These are phyloP conservation scores for Hymenopus coronatus DNA, from an alignment of 2,888 invertebrate species.

Conservation along the genomic window DNA sequence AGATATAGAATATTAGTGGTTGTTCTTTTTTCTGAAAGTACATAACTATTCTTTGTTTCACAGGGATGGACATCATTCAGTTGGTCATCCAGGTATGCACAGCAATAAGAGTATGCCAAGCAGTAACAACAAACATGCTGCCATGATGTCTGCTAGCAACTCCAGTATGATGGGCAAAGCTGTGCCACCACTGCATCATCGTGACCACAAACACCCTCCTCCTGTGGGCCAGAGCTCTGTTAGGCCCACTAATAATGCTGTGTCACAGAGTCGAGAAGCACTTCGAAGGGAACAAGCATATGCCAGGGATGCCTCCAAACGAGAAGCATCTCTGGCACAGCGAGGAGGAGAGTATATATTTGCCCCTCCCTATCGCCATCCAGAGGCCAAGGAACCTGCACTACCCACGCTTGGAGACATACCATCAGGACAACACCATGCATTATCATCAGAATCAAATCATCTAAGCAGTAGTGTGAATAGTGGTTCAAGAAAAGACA, in stretches of 20 bases:
- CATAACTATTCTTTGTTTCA: background rate
- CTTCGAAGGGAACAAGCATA: constrained; percentile 29
- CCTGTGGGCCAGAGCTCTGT: background rate
- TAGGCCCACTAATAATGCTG: background rate
- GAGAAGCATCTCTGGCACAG: constrained; percentile 9
- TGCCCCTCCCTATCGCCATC: constrained; percentile 4
- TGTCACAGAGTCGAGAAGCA: constrained; percentile 21
- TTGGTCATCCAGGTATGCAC: constrained; percentile 16
- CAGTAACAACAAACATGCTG: constrained; percentile 3
- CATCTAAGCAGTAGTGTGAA: constrained; percentile 3
- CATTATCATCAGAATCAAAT: background rate
- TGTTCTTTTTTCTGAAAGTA: background rate
- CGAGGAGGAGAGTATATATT: constrained; percentile 21
- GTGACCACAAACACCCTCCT: constrained; percentile 1
- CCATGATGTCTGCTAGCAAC: background rate
- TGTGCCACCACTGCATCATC: background rate
- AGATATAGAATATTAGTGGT: too few species aligned
- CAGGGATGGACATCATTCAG: constrained; percentile 25
- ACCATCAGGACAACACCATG: background rate
- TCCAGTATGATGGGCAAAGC: background rate
- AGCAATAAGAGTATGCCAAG: background rate
- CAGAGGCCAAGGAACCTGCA: background rate
- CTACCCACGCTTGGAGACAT: background rate
- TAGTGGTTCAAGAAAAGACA: background rate
- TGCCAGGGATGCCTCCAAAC: constrained; percentile 20